Base-by-base conservation (phyloP, 1,140 invertebrate species). In the Dreissena rostriformis region DNA sequence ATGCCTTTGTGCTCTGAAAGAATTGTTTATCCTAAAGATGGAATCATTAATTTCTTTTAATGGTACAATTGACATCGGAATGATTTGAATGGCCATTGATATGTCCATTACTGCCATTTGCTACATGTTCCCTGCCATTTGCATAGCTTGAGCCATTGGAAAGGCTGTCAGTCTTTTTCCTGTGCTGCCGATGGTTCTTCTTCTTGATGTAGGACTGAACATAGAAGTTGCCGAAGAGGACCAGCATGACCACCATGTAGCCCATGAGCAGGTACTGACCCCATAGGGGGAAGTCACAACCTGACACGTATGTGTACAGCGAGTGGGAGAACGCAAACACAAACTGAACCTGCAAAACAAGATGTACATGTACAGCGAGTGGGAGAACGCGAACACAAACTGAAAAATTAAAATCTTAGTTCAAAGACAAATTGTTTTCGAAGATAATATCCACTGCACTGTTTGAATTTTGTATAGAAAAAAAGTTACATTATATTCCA, bases 201-300 rank as follows among this genome's bases (percentile, higher is more conserved):
- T 83, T 85, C 67, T 86, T 89, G 71, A 92, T 89, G 81, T 94
- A 94, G 4, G 94, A 91, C 75, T 94, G 91, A 63, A 94, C 86
- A 89, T 94, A 94, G 87, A 94, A 94, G 87, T 94, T 94, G 51
- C 92, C 90, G 90, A 94, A 94, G 28, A 94, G 90, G 65, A 91
- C 87, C 29, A 94, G 86, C 87, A 93, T 90, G 78, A 90, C 86
- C 51, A 94, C 91, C 87, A 93, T 92, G 81, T 94, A 93, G 15
- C 90, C 79, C 29, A 91, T 89, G 17, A 91, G 90, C 39, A 92
- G 89, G 72, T 93, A 91, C 63, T 93, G 87, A 10, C 90, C 90
- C 89, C 89, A 91, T 61, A 88, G 85, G n/a, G 94, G 94, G 86
- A 93, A 94, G 68, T 94, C 94, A 87, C 94, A 94, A 4, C 87